Percentiles rank a stretch among this genome's conserved stretches.
Evolutionary conservation across 2,797 vertebrate species (phyloP).

Genomic region (Mus caroli): DNA sequence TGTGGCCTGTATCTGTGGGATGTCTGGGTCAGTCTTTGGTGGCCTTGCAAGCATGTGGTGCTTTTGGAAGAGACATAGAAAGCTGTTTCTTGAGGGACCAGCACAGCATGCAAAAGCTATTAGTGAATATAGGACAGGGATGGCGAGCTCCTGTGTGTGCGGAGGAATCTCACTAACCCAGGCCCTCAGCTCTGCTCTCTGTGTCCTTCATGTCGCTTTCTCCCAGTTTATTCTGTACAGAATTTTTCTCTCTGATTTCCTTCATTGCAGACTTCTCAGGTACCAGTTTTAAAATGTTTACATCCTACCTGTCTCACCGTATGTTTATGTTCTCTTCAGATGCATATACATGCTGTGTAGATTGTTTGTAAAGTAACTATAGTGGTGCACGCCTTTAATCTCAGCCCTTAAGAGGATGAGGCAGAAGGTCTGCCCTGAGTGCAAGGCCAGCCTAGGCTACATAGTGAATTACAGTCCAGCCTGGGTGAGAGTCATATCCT

Average conservation of each 20-base stretch:
- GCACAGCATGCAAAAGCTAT: slow-evolving; percentile 41
- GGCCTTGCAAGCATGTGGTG: slow-evolving; percentile 55
- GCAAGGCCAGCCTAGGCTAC: background rate
- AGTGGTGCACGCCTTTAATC: background rate
- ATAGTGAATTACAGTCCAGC: background rate
- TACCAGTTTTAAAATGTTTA: slow-evolving; percentile 41
- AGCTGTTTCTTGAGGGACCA: slow-evolving; percentile 52
- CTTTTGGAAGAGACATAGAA: slow-evolving; percentile 53
- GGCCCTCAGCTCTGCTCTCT: background rate
- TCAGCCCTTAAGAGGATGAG: background rate
- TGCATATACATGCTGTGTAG: slow-evolving; percentile 27
- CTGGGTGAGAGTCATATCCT: background rate
- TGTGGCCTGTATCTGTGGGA: slow-evolving; percentile 73
- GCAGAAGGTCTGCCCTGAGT: background rate
- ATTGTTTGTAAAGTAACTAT: slow-evolving; percentile 1
- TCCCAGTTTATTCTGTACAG: background rate
- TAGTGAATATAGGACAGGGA: background rate
- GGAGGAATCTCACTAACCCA: background rate
- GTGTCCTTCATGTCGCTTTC: background rate
- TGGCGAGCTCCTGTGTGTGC: background rate
- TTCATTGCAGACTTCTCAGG: background rate
- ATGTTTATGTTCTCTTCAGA: slow-evolving; percentile 30
- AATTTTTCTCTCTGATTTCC: slow-evolving; percentile 32
- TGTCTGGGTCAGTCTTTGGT: slow-evolving; percentile 65
- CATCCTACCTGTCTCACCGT: slow-evolving; percentile 10